Percentiles rank a stretch among this genome's conserved stretches.
Evolutionary conservation across 2,888 invertebrate genomes (phyloP).

Genomic region (Electrophaes corylata): DNA sequence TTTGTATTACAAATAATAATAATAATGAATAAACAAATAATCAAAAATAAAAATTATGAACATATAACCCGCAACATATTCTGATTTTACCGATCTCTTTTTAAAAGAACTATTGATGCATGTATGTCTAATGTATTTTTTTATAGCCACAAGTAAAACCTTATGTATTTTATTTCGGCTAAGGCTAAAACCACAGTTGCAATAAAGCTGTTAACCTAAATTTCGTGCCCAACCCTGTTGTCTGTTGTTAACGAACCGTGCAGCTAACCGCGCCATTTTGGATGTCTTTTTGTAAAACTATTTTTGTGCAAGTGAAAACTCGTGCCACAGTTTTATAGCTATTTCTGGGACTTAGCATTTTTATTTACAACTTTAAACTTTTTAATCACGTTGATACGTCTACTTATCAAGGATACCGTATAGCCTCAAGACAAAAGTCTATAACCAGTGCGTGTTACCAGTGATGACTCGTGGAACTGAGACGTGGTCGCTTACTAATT

Average conservation of each 20-base stretch:
- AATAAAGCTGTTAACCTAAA: conserved; percentile 33
- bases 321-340: conserved; percentile 3
- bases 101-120: no score
- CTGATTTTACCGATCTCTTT: no score
- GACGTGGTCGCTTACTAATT: no score
- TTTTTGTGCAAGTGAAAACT: conserved; percentile 20
- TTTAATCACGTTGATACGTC: neutral
- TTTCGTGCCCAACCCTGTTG: conserved; percentile 43
- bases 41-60: no score
- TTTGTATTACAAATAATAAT: no score
- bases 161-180: neutral
- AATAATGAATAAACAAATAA: no score
- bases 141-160: neutral
- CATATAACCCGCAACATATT: no score
- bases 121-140: neutral
- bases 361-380: neutral
- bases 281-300: conserved; percentile 20
- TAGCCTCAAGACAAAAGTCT: no score
- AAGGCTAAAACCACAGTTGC: conserved; percentile 5
- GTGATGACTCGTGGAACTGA: no score
- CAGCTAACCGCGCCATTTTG: conserved; percentile 20
- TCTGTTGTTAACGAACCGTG: conserved; percentile 51
- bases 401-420: neutral
- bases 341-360: neutral
- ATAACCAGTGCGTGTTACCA: no score